Conservation (phyloP, 1,140 invertebrate genomes). For the Macrobrachium nipponense region DNA sequence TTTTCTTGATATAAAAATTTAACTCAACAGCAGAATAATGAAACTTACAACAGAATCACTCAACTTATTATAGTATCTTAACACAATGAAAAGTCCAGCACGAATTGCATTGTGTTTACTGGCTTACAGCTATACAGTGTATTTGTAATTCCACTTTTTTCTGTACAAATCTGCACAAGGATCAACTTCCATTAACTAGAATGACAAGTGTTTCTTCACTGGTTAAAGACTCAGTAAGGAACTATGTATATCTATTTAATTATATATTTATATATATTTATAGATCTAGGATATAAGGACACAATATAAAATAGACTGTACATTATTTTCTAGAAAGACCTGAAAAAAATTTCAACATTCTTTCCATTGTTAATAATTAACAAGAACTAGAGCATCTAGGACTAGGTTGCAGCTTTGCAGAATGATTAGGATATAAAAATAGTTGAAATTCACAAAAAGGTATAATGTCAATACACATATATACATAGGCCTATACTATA, state of each 20-base stretch:
- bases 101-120: no score
- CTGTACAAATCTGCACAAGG: constrained; percentile 1
- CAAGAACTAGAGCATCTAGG: constrained; percentile 57
- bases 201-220: constrained; percentile 53
- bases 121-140: background rate
- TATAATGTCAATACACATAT: constrained; percentile 48
- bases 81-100: no score
- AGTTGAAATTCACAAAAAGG: constrained; percentile 56
- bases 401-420: constrained; percentile 61
- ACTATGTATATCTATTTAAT: constrained; percentile 54
- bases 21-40: no score
- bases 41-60: no score
- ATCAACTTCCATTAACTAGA: constrained; percentile 12
- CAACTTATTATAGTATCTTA: no score
- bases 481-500: constrained; percentile 24
- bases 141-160: background rate
- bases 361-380: constrained; percentile 52
- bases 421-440: constrained; percentile 59
- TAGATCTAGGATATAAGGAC: constrained; percentile 42
- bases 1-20: no score
- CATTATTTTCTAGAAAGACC: constrained; percentile 60
- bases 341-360: constrained; percentile 53
- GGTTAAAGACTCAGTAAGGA: constrained; percentile 54
- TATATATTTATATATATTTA: constrained; percentile 31
- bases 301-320: constrained; percentile 63